phyloP scores from a whole-genome alignment of 1,140 invertebrate genomes.

The Aphelenchoides avenae region DNA sequence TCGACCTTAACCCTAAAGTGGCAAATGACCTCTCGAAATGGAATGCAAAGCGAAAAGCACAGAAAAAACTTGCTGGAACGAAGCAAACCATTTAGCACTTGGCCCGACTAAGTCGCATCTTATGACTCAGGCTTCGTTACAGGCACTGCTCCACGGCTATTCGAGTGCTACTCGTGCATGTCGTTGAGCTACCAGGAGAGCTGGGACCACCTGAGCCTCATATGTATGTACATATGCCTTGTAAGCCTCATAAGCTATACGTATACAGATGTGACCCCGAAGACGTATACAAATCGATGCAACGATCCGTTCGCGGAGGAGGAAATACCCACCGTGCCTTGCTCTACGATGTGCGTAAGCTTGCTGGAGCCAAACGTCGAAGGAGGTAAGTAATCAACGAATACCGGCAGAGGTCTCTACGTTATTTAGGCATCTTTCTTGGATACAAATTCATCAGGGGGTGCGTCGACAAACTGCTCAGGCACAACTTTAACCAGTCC shows the following conservation, averaged over 20 bases:
- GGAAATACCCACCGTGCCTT: constrained; percentile 51
- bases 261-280: constrained; percentile 7
- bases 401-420: constrained; percentile 9
- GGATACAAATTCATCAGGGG: constrained; percentile 58
- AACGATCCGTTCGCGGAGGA: constrained; percentile 41
- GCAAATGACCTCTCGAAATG: no score
- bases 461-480: constrained; percentile 46
- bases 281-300: constrained; percentile 54
- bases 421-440: constrained; percentile 50
- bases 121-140: no score
- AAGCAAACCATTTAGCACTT: no score
- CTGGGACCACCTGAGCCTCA: constrained; percentile 51
- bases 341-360: constrained; percentile 48
- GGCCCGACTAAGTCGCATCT: no score
- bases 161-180: constrained; percentile 57
- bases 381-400: constrained; percentile 35
- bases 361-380: constrained; percentile 53
- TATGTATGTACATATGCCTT: constrained; percentile 38
- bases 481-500: constrained; percentile 51
- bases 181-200: constrained; percentile 51
- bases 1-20: no score
- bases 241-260: constrained; percentile 2
- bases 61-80: no score
- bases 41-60: no score
- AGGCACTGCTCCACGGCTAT: constrained; percentile 42